Conservation (phyloP, 1,140 invertebrate species). For the Zeugodacus cucurbitae region DNA sequence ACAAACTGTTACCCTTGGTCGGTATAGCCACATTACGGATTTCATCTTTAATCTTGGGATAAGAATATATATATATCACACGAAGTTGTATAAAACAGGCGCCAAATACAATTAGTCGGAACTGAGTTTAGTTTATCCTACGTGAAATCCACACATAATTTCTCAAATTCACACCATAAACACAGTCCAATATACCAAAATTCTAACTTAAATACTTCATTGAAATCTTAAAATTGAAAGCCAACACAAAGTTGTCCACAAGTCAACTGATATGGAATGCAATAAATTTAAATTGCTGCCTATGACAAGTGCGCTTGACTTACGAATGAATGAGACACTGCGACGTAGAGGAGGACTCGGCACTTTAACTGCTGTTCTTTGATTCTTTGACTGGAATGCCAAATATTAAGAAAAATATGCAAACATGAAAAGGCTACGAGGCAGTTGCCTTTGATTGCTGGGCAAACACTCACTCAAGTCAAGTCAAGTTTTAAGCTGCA, state of each 20-base stretch:
- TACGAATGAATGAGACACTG: background rate
- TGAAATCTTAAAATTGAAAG: background rate
- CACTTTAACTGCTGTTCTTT: background rate
- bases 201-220: background rate
- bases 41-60: too few relatives aligned
- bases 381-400: background rate
- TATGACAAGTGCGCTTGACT: slow-evolving; percentile 8
- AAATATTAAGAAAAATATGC: background rate
- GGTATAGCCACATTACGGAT: too few relatives aligned
- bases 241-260: background rate
- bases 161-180: too few relatives aligned
- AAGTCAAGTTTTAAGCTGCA: background rate
- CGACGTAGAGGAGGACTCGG: background rate
- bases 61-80: too few relatives aligned
- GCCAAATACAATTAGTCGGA: too few relatives aligned
- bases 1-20: too few relatives aligned
- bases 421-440: background rate
- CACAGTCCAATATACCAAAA: background rate
- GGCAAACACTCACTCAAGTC: background rate
- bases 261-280: background rate
- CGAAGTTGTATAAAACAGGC: too few relatives aligned
- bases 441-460: background rate
- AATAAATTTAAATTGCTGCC: slow-evolving; percentile 32
- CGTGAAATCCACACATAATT: too few relatives aligned
- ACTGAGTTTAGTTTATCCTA: too few relatives aligned